These are phyloP conservation scores for Cyphomyrmex costatus DNA, from an alignment of 1,140 invertebrate genomes.

Conservation along the genomic window DNA sequence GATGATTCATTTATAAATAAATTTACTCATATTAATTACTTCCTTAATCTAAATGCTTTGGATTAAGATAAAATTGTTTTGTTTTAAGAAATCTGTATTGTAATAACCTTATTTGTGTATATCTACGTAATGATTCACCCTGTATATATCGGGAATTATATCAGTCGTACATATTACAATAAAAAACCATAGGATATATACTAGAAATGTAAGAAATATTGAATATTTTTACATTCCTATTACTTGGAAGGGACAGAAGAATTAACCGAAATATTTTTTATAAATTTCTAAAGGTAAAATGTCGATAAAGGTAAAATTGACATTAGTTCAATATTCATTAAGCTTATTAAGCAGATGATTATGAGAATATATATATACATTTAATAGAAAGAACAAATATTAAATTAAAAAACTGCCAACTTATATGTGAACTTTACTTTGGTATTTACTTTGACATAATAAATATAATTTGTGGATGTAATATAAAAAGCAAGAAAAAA, in stretches of 20 bases:
- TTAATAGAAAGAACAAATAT: not conserved
- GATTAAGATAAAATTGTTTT: not conserved
- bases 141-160: conserved; percentile 36
- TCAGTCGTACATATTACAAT: conserved; percentile 32
- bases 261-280: conserved; percentile 7
- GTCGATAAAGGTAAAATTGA: conserved; percentile 9
- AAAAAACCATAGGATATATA: not conserved
- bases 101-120: not conserved
- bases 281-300: conserved; percentile 16
- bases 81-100: not conserved
- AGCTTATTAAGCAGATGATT: conserved; percentile 5
- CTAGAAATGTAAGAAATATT: conserved; percentile 22
- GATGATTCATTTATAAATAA: not conserved
- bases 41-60: not conserved
- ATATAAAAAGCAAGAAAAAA: conserved; percentile 7
- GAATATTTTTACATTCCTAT: not conserved
- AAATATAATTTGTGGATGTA: conserved; percentile 6
- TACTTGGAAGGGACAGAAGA: conserved; percentile 4
- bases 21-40: not conserved
- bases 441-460: conserved; percentile 17
- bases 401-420: not conserved
- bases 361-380: not conserved
- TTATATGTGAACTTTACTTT: not conserved
- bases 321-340: conserved; percentile 14
- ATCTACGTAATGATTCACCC: conserved; percentile 42